Conservation (phyloP, 2,113 vertebrate genomes). For the Trichomycterus rosablanca region DNA sequence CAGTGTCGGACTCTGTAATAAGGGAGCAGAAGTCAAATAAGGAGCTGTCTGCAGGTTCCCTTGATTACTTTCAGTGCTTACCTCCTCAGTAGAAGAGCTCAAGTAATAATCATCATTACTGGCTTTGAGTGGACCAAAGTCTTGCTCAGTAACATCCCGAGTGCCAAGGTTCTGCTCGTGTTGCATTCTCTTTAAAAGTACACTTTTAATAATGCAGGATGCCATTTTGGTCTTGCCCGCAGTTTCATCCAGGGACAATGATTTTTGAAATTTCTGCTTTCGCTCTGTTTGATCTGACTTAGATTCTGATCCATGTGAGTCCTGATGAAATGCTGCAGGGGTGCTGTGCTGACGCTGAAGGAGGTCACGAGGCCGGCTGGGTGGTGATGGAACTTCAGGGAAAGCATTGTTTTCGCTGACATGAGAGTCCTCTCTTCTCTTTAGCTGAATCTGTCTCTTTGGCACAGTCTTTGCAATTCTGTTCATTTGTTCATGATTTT, state of each 20-base stretch:
- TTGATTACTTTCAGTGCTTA: constrained; percentile 16
- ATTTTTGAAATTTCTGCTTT: constrained; percentile 67
- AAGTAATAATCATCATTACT: constrained; percentile 13
- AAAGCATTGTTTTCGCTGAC: constrained; percentile 34
- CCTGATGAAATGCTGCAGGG: constrained; percentile 48
- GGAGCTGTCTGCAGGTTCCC: constrained; percentile 23
- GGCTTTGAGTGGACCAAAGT: constrained; percentile 15
- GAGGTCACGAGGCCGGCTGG: constrained; percentile 50
- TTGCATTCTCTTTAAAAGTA: constrained; percentile 81
- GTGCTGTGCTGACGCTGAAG: constrained; percentile 64
- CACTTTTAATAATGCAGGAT: constrained; percentile 76
- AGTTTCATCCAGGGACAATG: constrained; percentile 73
- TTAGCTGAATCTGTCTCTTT: constrained; percentile 83
- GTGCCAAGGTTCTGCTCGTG: constrained; percentile 62
- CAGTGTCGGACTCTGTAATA: constrained; percentile 46
- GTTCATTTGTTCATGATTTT: constrained; percentile 59
- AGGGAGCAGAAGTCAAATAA: constrained; percentile 49
- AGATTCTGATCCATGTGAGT: background rate
- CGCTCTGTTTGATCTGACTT: constrained; percentile 12
- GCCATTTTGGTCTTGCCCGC: constrained; percentile 71
- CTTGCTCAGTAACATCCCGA: constrained; percentile 46
- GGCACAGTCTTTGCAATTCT: constrained; percentile 76
- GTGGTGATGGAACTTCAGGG: background rate
- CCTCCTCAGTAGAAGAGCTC: constrained; percentile 35
- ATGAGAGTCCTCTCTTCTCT: constrained; percentile 57